phyloP scores from a whole-genome alignment of 2,113 vertebrate species.

The Oreochromis spilurus region DNA sequence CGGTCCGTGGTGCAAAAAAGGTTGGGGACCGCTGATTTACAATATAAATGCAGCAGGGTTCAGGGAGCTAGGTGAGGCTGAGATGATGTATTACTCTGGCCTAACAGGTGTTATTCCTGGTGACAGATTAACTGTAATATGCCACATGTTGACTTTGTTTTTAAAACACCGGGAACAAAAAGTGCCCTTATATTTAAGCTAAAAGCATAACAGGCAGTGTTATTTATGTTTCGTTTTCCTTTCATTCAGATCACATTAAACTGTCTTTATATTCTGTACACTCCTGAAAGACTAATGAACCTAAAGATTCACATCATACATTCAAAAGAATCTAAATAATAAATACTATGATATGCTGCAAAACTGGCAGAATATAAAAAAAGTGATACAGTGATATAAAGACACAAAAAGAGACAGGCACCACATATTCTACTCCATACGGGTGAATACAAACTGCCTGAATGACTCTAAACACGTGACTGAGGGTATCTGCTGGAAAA shows the following conservation, averaged over 20 bases:
- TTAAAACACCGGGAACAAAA: not conserved
- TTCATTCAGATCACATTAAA: not conserved
- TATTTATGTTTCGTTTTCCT: not conserved
- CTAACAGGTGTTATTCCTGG: not conserved
- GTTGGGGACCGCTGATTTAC: fast-evolving
- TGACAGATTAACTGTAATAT: not conserved
- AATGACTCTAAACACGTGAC: not conserved
- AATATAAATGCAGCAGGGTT: not conserved
- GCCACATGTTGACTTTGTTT: not conserved
- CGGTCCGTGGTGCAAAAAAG: not conserved
- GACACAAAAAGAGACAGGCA: not conserved
- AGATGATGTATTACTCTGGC: not conserved
- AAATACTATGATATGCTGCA: not conserved
- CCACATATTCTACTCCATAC: not conserved
- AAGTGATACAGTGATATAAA: not conserved
- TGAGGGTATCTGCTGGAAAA: not conserved
- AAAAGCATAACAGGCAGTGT: not conserved
- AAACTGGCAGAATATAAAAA: not conserved
- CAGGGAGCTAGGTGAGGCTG: not conserved
- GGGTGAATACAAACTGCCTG: not conserved
- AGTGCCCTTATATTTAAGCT: not conserved
- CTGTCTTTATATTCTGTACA: not conserved
- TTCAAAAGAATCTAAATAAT: not conserved
- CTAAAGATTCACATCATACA: not conserved
- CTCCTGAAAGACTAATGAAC: not conserved